These are phyloP conservation scores for Gopherus evgoodei DNA, from an alignment of 2,113 vertebrate genomes.

Conservation along the genomic window DNA sequence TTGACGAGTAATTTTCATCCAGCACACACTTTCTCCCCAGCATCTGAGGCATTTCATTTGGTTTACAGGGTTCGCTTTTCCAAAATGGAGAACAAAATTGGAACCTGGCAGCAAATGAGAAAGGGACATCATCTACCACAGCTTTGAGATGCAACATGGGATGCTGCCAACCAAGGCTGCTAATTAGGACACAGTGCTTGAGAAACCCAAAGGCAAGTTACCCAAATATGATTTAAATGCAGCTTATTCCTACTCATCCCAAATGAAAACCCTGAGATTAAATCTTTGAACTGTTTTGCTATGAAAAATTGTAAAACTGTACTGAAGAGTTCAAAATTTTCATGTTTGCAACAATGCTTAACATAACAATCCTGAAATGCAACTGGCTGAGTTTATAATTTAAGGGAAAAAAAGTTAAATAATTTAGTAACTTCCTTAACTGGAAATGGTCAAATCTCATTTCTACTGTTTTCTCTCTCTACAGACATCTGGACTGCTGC, in stretches of 20 bases:
- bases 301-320: not conserved
- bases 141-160: not conserved
- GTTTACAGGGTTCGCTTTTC: not conserved
- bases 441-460: not conserved
- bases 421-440: not conserved
- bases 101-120: not conserved
- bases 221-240: not conserved
- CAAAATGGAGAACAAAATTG: not conserved
- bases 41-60: not conserved
- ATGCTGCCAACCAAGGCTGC: not conserved
- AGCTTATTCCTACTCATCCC: not conserved
- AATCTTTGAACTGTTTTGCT: not conserved
- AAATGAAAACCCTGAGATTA: not conserved
- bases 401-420: constrained; percentile 18
- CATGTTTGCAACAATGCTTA: not conserved
- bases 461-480: not conserved
- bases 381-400: not conserved
- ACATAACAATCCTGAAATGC: not conserved
- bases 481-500: constrained; percentile 13
- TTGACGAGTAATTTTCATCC: not conserved
- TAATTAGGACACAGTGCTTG: not conserved
- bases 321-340: not conserved
- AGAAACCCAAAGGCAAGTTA: not conserved
- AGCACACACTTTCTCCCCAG: not conserved
- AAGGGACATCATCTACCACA: not conserved